Percentiles rank a stretch among this genome's conserved stretches.
Evolutionary conservation across 2,797 vertebrate species (phyloP).

Genomic region (Chaetophractus vellerosus): DNA sequence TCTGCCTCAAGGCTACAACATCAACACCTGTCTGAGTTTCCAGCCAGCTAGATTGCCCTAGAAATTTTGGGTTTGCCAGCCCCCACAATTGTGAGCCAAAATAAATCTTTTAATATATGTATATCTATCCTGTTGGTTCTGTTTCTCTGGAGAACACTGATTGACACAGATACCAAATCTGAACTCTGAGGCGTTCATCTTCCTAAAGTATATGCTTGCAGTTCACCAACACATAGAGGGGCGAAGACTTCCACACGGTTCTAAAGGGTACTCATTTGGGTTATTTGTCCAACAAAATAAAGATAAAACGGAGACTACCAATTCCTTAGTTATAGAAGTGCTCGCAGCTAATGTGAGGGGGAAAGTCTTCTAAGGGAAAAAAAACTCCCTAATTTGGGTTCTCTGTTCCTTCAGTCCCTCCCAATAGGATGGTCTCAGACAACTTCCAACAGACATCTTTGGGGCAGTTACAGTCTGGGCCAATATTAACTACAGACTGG

Average conservation of each 20-base stretch:
- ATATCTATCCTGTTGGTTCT: too few relatives aligned
- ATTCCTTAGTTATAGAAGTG: background rate
- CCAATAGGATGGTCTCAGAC: background rate
- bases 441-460: background rate
- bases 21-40: too few relatives aligned
- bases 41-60: too few relatives aligned
- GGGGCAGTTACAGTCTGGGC: background rate
- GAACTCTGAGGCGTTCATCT: background rate
- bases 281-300: constrained; percentile 20
- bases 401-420: background rate
- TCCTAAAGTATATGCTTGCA: background rate
- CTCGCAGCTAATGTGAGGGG: background rate
- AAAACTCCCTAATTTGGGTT: background rate
- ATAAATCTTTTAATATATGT: too few relatives aligned
- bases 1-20: too few relatives aligned
- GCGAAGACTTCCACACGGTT: background rate
- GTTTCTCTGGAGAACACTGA: too few relatives aligned
- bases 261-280: background rate
- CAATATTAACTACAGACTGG: background rate
- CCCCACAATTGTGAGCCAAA: too few relatives aligned
- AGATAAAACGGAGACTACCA: background rate
- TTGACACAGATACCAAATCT: background rate
- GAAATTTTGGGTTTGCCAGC: too few relatives aligned
- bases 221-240: background rate
- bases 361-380: constrained; percentile 29